Evolutionary conservation across 2,113 vertebrate species (phyloP).

Genomic region (Fregetta grallaria): DNA sequence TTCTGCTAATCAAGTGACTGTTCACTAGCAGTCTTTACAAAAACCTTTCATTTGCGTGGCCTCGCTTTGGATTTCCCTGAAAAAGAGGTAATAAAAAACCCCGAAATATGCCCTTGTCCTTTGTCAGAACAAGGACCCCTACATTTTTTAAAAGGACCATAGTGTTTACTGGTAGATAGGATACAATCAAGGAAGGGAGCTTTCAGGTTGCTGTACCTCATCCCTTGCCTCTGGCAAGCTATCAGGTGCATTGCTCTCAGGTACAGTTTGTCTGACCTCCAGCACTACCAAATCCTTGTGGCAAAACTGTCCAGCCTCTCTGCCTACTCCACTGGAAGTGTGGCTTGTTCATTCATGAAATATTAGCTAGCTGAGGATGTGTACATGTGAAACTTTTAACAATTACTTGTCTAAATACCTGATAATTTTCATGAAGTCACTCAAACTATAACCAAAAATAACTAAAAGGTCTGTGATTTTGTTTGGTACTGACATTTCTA

Average conservation of each 20-base stretch:
- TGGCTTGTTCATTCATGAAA: neutral
- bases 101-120: neutral
- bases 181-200: neutral
- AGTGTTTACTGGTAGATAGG: neutral
- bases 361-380: neutral
- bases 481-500: neutral
- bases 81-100: neutral
- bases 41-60: neutral
- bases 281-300: neutral
- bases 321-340: neutral
- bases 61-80: neutral
- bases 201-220: rapidly evolving
- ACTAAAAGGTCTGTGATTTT: neutral
- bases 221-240: neutral
- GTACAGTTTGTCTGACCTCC: neutral
- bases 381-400: neutral
- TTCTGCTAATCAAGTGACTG: neutral
- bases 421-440: neutral
- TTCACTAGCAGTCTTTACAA: neutral
- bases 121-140: neutral
- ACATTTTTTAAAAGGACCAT: neutral
- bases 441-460: neutral
- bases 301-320: neutral
- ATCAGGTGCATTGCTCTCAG: rapidly evolving
- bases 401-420: neutral